These are phyloP conservation scores for Temnothorax longispinosus DNA, from an alignment of 1,140 invertebrate species.

Conservation along the genomic window DNA sequence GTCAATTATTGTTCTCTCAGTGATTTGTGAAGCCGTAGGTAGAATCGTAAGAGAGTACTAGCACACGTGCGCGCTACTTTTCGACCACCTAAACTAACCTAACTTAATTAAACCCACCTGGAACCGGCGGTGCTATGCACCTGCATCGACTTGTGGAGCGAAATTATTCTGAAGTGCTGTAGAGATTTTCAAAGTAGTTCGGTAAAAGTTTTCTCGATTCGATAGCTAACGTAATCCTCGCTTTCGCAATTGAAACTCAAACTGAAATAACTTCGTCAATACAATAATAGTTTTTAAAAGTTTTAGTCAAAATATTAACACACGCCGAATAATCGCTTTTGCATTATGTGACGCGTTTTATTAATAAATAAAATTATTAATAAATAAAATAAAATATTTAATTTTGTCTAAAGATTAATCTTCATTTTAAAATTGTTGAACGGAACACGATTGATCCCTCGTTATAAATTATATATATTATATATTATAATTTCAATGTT, in stretches of 20 bases:
- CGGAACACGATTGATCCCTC: neutral
- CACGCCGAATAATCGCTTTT: no score
- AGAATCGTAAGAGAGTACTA: constrained; percentile 51
- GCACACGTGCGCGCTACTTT: constrained; percentile 40
- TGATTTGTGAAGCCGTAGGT: constrained; percentile 28
- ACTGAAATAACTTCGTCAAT: neutral
- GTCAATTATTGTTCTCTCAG: neutral
- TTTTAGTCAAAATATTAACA: neutral
- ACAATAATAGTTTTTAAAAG: neutral
- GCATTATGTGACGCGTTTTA: neutral
- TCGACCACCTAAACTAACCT: constrained; percentile 57
- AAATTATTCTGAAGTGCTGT: neutral
- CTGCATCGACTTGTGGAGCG: constrained; percentile 29
- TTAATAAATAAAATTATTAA: neutral
- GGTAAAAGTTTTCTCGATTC: neutral
- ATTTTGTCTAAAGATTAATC: neutral
- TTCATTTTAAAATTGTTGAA: constrained; percentile 4
- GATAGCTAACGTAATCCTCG: neutral
- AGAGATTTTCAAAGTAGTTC: constrained; percentile 29
- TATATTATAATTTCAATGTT: neutral
- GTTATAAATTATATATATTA: neutral
- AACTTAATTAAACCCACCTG: constrained; percentile 37
- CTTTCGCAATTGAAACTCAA: neutral
- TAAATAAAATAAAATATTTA: neutral
- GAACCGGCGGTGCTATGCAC: constrained; percentile 32